Conservation (phyloP, 2,888 invertebrate genomes). For the Chaetoderma sp. region DNA sequence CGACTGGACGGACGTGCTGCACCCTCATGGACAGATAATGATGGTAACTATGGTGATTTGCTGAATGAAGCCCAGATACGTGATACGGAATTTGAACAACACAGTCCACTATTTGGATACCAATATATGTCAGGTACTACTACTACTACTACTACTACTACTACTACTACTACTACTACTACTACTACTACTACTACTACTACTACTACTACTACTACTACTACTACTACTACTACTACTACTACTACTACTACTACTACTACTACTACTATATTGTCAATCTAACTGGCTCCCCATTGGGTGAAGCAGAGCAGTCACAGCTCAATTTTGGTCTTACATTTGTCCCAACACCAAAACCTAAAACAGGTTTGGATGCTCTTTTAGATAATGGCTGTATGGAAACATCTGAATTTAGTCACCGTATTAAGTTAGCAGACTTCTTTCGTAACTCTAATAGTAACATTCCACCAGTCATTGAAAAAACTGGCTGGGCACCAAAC, state of each 20-base stretch:
- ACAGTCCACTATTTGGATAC: constrained; percentile 54
- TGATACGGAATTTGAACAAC: constrained; percentile 55
- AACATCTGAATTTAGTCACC: too few relatives aligned
- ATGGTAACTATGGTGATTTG: background rate
- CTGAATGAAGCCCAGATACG: constrained; percentile 45
- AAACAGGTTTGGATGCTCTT: too few relatives aligned
- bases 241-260: constrained; percentile 19
- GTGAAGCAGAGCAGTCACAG: too few relatives aligned
- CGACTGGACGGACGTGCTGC: background rate
- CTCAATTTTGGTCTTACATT: too few relatives aligned
- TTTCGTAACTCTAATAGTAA: too few relatives aligned
- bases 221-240: constrained; percentile 27
- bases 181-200: constrained; percentile 27
- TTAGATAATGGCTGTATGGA: too few relatives aligned
- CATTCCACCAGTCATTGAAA: too few relatives aligned
- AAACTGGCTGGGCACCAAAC: too few relatives aligned
- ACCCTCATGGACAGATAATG: background rate
- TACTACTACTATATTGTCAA: constrained; percentile 15
- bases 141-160: background rate
- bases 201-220: constrained; percentile 29
- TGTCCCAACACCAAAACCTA: too few relatives aligned
- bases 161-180: constrained; percentile 24
- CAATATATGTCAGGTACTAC: constrained; percentile 54
- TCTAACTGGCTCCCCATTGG: too few relatives aligned
- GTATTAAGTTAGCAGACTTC: too few relatives aligned